These are phyloP conservation scores for Basileuterus tristriatus DNA, from an alignment of 2,797 vertebrate species.

Conservation along the genomic window DNA sequence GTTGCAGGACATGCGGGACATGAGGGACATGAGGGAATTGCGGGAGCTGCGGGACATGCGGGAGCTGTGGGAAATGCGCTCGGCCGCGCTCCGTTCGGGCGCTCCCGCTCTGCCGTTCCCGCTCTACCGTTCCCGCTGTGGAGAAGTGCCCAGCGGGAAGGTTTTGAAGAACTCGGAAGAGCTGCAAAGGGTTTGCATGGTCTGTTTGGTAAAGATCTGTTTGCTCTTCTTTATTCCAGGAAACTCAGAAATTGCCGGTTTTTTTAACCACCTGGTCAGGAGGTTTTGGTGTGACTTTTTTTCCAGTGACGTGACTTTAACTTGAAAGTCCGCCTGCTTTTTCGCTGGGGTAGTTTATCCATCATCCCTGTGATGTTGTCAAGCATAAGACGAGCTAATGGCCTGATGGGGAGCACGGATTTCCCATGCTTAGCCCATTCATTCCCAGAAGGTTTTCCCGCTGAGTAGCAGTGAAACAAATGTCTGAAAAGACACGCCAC, in stretches of 20 bases:
- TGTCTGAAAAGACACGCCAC: rapidly evolving
- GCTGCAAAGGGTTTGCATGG: rapidly evolving
- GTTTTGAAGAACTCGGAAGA: rapidly evolving
- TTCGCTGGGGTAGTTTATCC: not conserved
- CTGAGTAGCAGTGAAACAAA: not conserved
- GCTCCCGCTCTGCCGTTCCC: too few species aligned
- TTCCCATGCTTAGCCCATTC: not conserved
- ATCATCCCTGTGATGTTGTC: rapidly evolving
- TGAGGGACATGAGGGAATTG: too few species aligned
- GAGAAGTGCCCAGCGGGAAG: rapidly evolving
- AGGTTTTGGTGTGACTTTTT: not conserved
- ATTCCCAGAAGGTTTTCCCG: not conserved
- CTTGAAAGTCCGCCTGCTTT: not conserved
- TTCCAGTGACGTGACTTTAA: not conserved
- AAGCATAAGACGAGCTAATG: not conserved
- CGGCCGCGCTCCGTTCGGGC: too few species aligned
- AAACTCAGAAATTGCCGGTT: not conserved
- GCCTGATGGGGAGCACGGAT: not conserved
- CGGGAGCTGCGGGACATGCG: too few species aligned
- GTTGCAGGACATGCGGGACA: too few species aligned
- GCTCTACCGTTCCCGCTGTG: rapidly evolving
- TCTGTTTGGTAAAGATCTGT: not conserved
- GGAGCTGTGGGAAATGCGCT: too few species aligned
- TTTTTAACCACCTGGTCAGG: not conserved
- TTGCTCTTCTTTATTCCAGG: not conserved